A percentile compares a stretch with the other conserved stretches of the same genome.
Conservation (phyloP, 2,113 vertebrate species). For the Chaetodon auriga region DNA sequence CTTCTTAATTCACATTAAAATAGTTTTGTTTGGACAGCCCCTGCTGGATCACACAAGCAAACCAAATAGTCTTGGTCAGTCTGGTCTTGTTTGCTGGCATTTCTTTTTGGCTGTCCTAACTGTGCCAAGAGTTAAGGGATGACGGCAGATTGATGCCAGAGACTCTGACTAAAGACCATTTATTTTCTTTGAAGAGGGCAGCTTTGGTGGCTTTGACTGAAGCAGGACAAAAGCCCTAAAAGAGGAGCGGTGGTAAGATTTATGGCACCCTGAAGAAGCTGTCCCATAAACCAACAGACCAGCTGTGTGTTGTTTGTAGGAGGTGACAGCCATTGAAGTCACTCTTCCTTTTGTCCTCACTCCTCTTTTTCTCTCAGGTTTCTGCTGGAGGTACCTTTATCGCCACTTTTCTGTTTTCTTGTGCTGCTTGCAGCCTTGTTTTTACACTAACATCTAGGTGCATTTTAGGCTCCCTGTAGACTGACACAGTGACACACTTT, state of each 20-base stretch:
- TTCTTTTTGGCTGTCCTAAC: conserved; percentile 26
- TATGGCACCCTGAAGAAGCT: conserved; percentile 70
- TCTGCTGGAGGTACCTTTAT: conserved; percentile 40
- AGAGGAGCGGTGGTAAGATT: conserved; percentile 64
- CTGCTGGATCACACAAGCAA: conserved; percentile 46
- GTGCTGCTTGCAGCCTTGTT: background rate
- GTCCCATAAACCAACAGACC: conserved; percentile 79
- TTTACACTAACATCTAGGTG: background rate
- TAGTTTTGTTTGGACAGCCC: conserved; percentile 54
- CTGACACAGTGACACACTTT: background rate
- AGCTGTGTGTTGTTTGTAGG: conserved; percentile 77
- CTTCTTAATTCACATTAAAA: conserved; percentile 50
- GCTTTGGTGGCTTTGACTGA: conserved; percentile 71
- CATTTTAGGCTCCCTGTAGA: background rate
- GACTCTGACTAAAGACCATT: conserved; percentile 64
- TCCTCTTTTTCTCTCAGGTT: conserved; percentile 27
- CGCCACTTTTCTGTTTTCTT: conserved; percentile 21
- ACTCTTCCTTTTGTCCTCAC: conserved; percentile 65
- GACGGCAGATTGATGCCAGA: conserved; percentile 53
- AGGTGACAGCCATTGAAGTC: conserved; percentile 68
- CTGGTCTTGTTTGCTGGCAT: conserved; percentile 40
- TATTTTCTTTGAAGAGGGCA: conserved; percentile 68
- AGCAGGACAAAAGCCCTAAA: conserved; percentile 76
- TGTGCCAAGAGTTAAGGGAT: conserved; percentile 37
- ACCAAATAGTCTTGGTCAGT: conserved; percentile 21